Conservation (phyloP, 2,113 vertebrate species). For the Lipotes vexillifer region DNA sequence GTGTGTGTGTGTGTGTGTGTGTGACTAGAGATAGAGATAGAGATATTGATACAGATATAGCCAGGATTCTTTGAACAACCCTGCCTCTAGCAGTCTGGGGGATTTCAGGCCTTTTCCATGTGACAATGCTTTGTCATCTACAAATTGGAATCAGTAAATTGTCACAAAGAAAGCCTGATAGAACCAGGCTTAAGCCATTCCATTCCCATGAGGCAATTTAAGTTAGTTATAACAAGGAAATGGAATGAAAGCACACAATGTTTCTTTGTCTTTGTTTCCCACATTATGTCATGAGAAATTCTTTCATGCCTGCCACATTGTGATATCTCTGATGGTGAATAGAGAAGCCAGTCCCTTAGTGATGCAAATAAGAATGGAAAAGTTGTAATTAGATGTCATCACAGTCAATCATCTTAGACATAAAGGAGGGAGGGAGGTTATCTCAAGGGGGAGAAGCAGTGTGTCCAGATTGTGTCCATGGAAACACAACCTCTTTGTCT, state of each 20-base stretch:
- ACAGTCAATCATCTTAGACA: constrained; percentile 45
- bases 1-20: neutral
- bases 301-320: constrained; percentile 7
- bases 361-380: constrained; percentile 60
- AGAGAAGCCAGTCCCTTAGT: constrained; percentile 40
- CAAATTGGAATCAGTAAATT: neutral
- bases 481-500: constrained; percentile 44
- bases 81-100: neutral
- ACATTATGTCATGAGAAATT: constrained; percentile 60
- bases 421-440: neutral
- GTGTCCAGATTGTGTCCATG: constrained; percentile 20
- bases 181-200: constrained; percentile 4
- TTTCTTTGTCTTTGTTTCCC: constrained; percentile 39
- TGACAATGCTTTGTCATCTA: neutral
- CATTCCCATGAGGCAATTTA: constrained; percentile 30
- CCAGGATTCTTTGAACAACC: neutral
- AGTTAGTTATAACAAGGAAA: constrained; percentile 5
- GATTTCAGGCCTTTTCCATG: neutral
- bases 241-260: neutral
- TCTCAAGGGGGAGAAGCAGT: neutral
- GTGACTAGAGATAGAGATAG: neutral
- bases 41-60: neutral
- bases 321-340: constrained; percentile 33
- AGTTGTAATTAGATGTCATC: constrained; percentile 62
- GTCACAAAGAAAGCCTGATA: neutral